Percentiles rank a stretch among this genome's conserved stretches.
phyloP scores from a whole-genome alignment of 92 coral and sea anemone genomes.

The Siderastrea siderea region DNA sequence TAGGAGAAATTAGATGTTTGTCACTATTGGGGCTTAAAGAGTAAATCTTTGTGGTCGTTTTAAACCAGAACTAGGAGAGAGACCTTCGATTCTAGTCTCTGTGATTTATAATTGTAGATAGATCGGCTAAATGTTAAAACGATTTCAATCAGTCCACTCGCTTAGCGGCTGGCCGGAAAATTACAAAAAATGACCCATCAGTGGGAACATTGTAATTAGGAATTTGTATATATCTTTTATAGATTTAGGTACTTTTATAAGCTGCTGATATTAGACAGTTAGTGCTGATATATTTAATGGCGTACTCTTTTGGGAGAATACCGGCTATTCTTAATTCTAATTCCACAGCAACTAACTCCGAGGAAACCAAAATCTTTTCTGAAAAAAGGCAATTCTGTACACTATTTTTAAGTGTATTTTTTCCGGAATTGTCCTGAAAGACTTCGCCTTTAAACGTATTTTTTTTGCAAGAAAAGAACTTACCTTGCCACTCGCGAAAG shows the following conservation, averaged over 20 bases:
- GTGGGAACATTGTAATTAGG: neutral
- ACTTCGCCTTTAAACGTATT: neutral
- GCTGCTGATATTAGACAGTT: neutral
- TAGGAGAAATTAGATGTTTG: too few species aligned
- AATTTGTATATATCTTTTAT: constrained; percentile 1
- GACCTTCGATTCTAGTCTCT: too few species aligned
- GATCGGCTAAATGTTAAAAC: neutral
- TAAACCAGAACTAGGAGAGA: too few species aligned
- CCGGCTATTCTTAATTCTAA: too few species aligned
- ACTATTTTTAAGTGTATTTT: too few species aligned
- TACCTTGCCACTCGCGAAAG: neutral
- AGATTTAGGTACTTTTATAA: neutral
- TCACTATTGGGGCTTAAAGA: too few species aligned
- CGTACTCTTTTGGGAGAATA: neutral
- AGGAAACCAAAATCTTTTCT: too few species aligned
- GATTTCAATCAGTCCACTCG: neutral
- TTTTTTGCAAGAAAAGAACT: neutral
- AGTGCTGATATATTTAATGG: neutral
- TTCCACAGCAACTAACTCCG: too few species aligned
- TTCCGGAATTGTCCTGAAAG: too few species aligned
- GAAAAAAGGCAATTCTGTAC: too few species aligned
- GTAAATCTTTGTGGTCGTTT: too few species aligned
- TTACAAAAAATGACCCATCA: neutral
- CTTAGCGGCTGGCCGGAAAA: neutral
- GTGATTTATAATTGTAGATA: neutral